Base-by-base conservation (phyloP, 2,113 vertebrate genomes). In the Xiphophorus maculatus region DNA sequence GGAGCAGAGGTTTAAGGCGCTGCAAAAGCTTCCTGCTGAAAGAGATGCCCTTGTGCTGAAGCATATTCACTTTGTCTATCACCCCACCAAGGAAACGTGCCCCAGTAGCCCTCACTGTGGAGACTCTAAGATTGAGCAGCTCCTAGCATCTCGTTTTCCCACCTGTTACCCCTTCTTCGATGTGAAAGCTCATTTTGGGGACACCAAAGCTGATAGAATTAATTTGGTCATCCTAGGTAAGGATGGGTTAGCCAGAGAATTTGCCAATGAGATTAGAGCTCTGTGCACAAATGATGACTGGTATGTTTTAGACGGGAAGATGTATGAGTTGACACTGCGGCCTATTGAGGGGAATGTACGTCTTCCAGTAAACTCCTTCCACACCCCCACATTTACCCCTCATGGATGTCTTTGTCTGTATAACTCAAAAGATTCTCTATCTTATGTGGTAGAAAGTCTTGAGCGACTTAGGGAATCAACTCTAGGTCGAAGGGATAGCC, bases 41-140 rank as follows among this genome's bases (percentile, higher is more conserved):
- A 96, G 98, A 5, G 98, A 99, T 40, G 98, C 98, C 14, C 94
- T 99, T 0, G 95, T 99, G 5, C 86, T 99, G 35, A 99, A 99
- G 87, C 98, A 99, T 93, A 97, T 99, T 86, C 97, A 99, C 91
- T 99, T 99, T 48, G 98, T 99, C 4, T 99, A 99, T 92, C 97
- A 98, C 85, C 98, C 98, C 0, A 99, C 96, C 0, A 99, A 99
- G 89, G 98, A 99, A 30, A 99, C 98, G 0, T 99, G 98, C 3
- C 97, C 97, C 0, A 96, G 93, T 93, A 97, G 97, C 84, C 95
- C 92, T 0, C 81, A 90, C 8, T 99, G 98, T 65, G 92, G 95
- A 3, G 98, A 99, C 71, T 96, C 95, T 5, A 96, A 95, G 82
- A 95, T 99, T 0, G 98, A 99, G 86, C 97, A 99, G 15, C 91